Evolutionary conservation across 2,113 vertebrate genomes (phyloP), one percentile per base, ranked within the genome.

Genomic region (Panurus biarmicus): DNA sequence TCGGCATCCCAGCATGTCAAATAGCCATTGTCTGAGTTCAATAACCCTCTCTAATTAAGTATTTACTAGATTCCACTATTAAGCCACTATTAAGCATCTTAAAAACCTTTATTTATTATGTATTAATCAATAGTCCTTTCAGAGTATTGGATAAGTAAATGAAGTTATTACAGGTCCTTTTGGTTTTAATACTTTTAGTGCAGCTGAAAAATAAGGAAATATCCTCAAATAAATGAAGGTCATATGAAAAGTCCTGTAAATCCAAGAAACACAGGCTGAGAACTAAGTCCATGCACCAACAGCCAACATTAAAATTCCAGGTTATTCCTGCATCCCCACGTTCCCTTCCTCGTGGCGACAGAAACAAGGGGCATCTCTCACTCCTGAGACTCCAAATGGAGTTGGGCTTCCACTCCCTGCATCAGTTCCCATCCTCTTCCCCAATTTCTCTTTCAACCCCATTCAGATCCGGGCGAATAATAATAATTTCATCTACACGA

Each of bases 41-140:
- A 95, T 94, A 95, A 91, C 85, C 82, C 72, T 77, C 87, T 71
- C 95, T 95, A 95, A 95, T 95, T 90, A 95, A 95, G 87, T 94
- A 97, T 95, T 97, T 96, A 96, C 96, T 95, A 95, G 93, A 93
- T 93, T 89, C 91, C 70, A 89, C 91, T 93, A 93, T 93, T 95
- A 96, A 92, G 91, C 81, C 78, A 40, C 91, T 95, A 92, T 93
- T 93, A 93, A 94, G 75, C 85, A 88, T 95, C 88, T 93, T 78
- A 74, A 94, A 96, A 97, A 81, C 85, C 85, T 90, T 91, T 94
- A 87, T 95, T 96, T 96, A 95, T 95, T 97, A 95, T 77, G 90
- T 90, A 88, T 93, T 96, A 93, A 97, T 93, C 95, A 91, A 96
- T 95, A 95, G 87, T 42, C 64, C 69, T 93, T 57, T 81, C 93